These are phyloP conservation scores for Bellardia pandia DNA, from an alignment of 2,888 invertebrate species.

Conservation along the genomic window DNA sequence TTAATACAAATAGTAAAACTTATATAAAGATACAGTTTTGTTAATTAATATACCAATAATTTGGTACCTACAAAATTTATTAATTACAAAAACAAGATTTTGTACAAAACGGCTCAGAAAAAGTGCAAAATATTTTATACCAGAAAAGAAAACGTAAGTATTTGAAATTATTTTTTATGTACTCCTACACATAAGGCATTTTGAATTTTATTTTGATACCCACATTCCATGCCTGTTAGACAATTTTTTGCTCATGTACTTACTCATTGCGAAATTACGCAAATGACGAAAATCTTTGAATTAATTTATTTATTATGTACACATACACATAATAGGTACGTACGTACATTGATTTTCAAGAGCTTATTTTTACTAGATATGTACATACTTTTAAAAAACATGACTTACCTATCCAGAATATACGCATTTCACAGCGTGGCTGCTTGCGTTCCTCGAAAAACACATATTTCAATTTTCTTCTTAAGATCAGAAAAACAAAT, in stretches of 20 bases:
- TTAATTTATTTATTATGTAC: background rate
- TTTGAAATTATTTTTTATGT: background rate
- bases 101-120: too few species aligned
- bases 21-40: too few species aligned
- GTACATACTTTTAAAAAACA: background rate
- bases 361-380: background rate
- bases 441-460: conserved; percentile 76
- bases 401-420: conserved; percentile 80
- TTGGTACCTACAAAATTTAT: too few species aligned
- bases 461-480: conserved; percentile 73
- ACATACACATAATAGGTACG: background rate
- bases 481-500: conserved; percentile 72
- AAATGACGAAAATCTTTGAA: background rate
- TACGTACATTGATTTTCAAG: background rate
- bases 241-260: too few species aligned
- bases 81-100: too few species aligned
- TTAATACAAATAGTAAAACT: too few species aligned
- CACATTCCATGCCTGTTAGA: too few species aligned
- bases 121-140: too few species aligned
- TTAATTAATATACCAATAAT: too few species aligned
- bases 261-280: conserved; percentile 30
- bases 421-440: conserved; percentile 73
- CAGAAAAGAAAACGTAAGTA: too few species aligned
- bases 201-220: too few species aligned
- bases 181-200: too few species aligned